These are phyloP conservation scores for Okamejei kenojei DNA, from an alignment of 2,797 vertebrate species.

Conservation along the genomic window DNA sequence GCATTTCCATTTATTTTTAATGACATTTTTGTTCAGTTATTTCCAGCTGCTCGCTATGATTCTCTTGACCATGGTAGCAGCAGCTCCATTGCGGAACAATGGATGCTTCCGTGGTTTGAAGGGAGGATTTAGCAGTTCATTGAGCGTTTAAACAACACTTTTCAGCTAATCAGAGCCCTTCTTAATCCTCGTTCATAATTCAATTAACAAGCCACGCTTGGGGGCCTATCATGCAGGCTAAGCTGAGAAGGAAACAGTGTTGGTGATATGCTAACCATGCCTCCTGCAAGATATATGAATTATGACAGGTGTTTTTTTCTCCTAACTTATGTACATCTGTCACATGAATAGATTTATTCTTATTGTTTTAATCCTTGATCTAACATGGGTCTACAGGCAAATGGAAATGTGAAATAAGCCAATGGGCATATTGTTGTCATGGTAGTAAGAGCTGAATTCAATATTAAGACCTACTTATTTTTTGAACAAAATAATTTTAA, in stretches of 20 bases:
- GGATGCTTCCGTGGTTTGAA: neutral
- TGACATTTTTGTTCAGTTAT: slow-evolving; percentile 25
- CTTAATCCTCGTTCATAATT: slow-evolving; percentile 29
- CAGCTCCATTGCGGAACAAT: slow-evolving; percentile 12
- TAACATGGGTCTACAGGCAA: neutral
- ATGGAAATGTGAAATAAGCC: neutral
- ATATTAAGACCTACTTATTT: neutral
- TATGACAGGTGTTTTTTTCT: neutral
- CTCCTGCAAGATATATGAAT: neutral
- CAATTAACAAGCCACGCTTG: slow-evolving; percentile 14
- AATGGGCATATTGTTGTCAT: neutral
- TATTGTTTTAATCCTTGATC: neutral
- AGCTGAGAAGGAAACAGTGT: neutral
- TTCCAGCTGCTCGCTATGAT: slow-evolving; percentile 13
- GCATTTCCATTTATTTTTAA: slow-evolving; percentile 28
- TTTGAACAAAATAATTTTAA: neutral
- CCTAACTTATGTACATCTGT: neutral
- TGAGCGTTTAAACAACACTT: slow-evolving; percentile 21
- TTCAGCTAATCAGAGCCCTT: slow-evolving; percentile 23
- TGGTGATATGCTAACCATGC: neutral
- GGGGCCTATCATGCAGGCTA: neutral
- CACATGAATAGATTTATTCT: neutral
- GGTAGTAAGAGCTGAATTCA: neutral
- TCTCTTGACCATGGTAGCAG: slow-evolving; percentile 1
- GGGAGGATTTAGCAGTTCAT: neutral